Conservation (phyloP, 2,888 invertebrate species). For the Lochmaea crataegi region DNA sequence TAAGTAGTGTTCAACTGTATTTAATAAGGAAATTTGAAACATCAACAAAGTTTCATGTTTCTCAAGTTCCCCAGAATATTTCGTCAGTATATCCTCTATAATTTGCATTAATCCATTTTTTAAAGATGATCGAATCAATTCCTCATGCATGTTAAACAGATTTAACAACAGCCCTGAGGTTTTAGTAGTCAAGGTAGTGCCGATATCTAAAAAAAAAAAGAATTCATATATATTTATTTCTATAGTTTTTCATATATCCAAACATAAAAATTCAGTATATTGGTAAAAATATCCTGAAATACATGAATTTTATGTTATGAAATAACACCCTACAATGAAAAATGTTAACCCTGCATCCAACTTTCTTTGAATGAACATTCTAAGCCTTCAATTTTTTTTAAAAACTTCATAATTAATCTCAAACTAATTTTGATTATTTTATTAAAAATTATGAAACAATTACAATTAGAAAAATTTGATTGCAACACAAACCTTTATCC, state of each 20-base stretch:
- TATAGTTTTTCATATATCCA: too few relatives aligned
- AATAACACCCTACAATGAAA: too few relatives aligned
- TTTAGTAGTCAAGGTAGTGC: conserved; percentile 65
- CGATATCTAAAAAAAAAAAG: conserved; percentile 14
- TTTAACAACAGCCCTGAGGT: conserved; percentile 83
- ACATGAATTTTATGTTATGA: too few relatives aligned
- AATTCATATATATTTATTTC: not conserved
- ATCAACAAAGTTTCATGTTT: conserved; percentile 70
- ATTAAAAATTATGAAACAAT: not conserved
- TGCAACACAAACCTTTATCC: not conserved
- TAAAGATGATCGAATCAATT: conserved; percentile 72
- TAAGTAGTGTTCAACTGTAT: conserved; percentile 73
- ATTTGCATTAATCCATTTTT: conserved; percentile 69
- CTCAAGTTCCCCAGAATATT: conserved; percentile 65
- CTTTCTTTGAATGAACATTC: too few relatives aligned
- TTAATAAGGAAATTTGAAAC: conserved; percentile 71
- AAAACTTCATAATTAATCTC: too few relatives aligned
- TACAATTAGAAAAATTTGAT: too few relatives aligned
- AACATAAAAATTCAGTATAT: too few relatives aligned
- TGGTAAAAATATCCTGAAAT: too few relatives aligned
- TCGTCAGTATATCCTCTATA: conserved; percentile 67
- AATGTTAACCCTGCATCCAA: too few relatives aligned
- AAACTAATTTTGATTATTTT: too few relatives aligned
- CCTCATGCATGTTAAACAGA: conserved; percentile 79
- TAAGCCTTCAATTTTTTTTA: too few relatives aligned